Conservation (phyloP, 2,797 vertebrate species). For the Podargus strigoides region DNA sequence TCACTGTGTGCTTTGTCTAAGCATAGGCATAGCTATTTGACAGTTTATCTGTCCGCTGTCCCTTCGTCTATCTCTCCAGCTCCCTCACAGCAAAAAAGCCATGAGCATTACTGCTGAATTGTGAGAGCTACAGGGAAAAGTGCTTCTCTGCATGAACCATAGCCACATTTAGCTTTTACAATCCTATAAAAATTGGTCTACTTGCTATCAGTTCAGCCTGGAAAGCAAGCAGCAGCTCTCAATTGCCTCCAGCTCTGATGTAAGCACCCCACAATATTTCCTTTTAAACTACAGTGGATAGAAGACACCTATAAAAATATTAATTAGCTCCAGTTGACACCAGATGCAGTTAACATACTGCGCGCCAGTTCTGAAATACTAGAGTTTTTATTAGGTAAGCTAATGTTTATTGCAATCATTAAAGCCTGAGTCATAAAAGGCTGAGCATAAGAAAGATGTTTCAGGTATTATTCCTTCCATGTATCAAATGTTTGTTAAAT, state of each 20-base stretch:
- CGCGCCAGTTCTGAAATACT: conserved; percentile 64
- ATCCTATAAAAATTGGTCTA: conserved; percentile 75
- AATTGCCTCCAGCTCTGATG: conserved; percentile 70
- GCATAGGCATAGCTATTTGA: conserved; percentile 39
- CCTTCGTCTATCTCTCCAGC: conserved; percentile 52
- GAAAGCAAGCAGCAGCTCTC: conserved; percentile 59
- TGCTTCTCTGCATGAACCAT: conserved; percentile 64
- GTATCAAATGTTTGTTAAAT: not conserved
- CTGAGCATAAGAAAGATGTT: conserved; percentile 23
- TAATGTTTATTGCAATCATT: conserved; percentile 78
- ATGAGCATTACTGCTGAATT: conserved; percentile 23
- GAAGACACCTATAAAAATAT: conserved; percentile 81
- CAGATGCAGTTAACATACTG: conserved; percentile 71
- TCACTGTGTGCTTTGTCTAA: conserved; percentile 72
- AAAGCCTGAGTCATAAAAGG: conserved; percentile 69
- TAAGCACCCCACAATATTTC: conserved; percentile 72
- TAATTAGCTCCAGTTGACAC: conserved; percentile 81
- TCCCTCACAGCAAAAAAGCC: conserved; percentile 31
- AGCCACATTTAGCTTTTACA: conserved; percentile 70
- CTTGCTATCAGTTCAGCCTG: conserved; percentile 69
- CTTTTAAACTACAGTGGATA: conserved; percentile 68
- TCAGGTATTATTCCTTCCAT: conserved; percentile 16
- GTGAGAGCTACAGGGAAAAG: conserved; percentile 49
- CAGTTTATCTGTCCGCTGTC: conserved; percentile 52
- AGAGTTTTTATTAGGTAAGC: conserved; percentile 77